A percentile compares a stretch with the other conserved stretches of the same genome.
These are phyloP conservation scores for Tigriopus californicus DNA, from an alignment of 2,888 invertebrate species.

Conservation along the genomic window DNA sequence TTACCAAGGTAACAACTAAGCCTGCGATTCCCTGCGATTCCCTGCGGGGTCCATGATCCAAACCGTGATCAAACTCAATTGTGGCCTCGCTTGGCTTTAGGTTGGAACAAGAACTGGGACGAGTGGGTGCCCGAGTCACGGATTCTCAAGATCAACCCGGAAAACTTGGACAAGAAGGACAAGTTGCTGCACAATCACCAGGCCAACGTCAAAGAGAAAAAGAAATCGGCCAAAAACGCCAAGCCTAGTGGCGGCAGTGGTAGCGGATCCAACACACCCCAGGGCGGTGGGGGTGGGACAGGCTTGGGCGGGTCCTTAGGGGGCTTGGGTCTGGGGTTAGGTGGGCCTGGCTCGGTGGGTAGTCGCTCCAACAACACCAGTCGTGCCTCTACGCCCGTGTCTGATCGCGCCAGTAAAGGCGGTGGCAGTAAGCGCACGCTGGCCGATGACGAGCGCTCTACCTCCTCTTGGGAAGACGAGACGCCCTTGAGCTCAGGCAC, in stretches of 20 bases:
- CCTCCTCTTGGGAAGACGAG: conserved; percentile 2
- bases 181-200: conserved; percentile 57
- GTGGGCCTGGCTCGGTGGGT: no score
- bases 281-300: not conserved
- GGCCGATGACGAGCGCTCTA: conserved; percentile 1
- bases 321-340: no score
- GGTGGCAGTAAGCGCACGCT: not conserved
- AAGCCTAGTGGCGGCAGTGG: not conserved
- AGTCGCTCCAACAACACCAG: not conserved
- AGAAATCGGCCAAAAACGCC: not conserved
- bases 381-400: not conserved
- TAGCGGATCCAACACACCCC: not conserved
- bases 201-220: not conserved
- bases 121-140: conserved; percentile 68
- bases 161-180: conserved; percentile 66
- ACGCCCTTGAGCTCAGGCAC: not conserved
- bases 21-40: not conserved
- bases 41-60: no score
- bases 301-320: not conserved
- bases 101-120: conserved; percentile 29
- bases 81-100: not conserved
- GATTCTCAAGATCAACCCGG: conserved; percentile 73
- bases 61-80: not conserved
- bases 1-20: conserved; percentile 32
- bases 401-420: not conserved